Conservation (phyloP, 2,797 vertebrate species). For the Platalea minor region DNA sequence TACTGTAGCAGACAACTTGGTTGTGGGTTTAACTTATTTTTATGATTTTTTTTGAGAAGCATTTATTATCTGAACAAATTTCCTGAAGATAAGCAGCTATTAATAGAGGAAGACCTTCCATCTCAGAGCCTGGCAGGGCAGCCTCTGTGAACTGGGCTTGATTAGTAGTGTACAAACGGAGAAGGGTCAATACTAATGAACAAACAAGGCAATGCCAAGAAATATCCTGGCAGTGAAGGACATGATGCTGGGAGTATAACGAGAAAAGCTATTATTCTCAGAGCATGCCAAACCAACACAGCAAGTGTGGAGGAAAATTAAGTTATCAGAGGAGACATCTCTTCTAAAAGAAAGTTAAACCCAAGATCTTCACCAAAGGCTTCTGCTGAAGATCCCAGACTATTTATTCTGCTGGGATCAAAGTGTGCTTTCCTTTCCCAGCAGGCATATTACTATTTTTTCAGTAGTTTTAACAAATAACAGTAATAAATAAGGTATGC, state of each 20-base stretch:
- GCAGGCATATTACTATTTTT: not conserved
- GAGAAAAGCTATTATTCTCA: conserved; percentile 49
- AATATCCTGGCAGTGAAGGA: conserved; percentile 46
- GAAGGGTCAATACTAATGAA: conserved; percentile 54
- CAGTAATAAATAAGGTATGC: not conserved
- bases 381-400: not conserved
- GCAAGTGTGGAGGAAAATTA: conserved; percentile 30
- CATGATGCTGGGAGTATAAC: conserved; percentile 42
- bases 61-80: not conserved
- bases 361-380: not conserved
- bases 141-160: not conserved
- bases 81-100: not conserved
- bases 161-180: not conserved
- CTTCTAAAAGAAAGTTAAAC: conserved; percentile 34
- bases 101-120: not conserved
- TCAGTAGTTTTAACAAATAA: not conserved
- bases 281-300: conserved; percentile 33
- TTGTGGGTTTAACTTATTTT: not conserved
- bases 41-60: not conserved
- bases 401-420: not conserved
- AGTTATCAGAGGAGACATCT: conserved; percentile 35
- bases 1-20: not conserved
- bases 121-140: not conserved
- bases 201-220: conserved; percentile 56
- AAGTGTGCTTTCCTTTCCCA: not conserved